Base-by-base conservation (phyloP, 2,113 vertebrate species). In the Neogobius melanostomus region DNA sequence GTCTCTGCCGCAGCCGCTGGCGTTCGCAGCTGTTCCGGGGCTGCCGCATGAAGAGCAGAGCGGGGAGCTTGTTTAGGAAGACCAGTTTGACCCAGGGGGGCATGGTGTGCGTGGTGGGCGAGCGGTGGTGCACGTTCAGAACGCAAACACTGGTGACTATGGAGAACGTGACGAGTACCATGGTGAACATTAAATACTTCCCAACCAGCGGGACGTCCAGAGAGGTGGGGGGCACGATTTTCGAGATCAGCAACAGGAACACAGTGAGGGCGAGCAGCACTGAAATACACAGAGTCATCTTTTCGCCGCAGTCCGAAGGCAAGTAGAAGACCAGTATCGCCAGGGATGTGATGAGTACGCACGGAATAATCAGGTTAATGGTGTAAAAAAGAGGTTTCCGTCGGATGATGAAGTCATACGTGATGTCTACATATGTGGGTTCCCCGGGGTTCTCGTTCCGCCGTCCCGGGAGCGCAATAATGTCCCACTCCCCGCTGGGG, bases 151-250 rank as follows among this genome's bases (percentile, higher is more conserved):
- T 98, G 77, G 95, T 98, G 80, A 98, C 95, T 0, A 98, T 98
- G 76, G 96, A 98, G 91, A 98, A 98, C 68, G 97, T 98, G 71
- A 98, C 97, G 54, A 98, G 92, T 45, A 98, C 96, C 97, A 98
- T 98, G 83, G 97, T 98, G 94, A 98, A 98, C 97, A 98, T 98
- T 65, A 98, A 92, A 82, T 98, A 98, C 83, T 98, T 98, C 76
- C 97, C 97, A 64, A 98, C 96, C 44, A 98, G 92, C 0, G 96
- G 97, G 56, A 98, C 97, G 0, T 98, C 97, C 28, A 98, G 92
- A 0, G 97, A 98, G 2, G 97, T 98, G 72, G 96, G 97, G 0
- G 97, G 97, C 63, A 98, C 97, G 0, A 98, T 98, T 89, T 98
- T 98, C 83, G 97, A 98, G 89, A 98, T 98, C 16, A 98, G 95